These are phyloP conservation scores for Phoenicopterus ruber DNA, from an alignment of 2,113 vertebrate species.

Conservation along the genomic window DNA sequence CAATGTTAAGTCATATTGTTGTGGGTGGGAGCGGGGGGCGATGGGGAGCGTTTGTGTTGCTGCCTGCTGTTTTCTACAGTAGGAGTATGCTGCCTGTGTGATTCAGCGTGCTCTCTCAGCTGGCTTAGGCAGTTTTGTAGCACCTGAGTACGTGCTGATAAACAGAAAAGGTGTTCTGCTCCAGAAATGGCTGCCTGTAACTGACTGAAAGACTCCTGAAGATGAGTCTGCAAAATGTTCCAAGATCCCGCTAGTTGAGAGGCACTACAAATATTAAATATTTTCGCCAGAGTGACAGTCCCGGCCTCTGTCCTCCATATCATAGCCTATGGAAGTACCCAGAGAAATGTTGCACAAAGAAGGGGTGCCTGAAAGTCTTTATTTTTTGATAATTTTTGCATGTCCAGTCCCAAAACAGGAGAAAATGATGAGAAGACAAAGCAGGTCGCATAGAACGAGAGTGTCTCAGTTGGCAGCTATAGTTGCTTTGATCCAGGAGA, in stretches of 20 bases:
- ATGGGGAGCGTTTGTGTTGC: background rate
- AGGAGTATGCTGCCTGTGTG: background rate
- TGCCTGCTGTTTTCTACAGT: background rate
- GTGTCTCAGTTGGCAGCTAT: conserved; percentile 65
- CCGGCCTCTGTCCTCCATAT: too few relatives aligned
- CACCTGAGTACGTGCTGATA: background rate
- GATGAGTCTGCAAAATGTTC: background rate
- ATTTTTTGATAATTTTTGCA: background rate
- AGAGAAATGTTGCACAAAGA: background rate
- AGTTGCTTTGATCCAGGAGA: conserved; percentile 74
- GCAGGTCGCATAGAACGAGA: background rate
- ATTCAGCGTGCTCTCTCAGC: background rate
- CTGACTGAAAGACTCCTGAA: background rate
- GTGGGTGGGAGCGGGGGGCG: fast-evolving
- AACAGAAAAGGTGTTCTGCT: background rate
- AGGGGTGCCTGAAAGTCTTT: background rate
- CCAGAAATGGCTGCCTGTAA: background rate
- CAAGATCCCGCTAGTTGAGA: background rate
- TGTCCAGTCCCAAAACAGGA: background rate
- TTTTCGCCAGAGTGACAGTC: background rate
- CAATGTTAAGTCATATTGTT: background rate
- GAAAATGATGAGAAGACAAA: background rate
- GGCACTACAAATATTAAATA: background rate
- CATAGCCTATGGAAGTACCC: background rate
- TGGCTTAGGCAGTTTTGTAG: background rate